Evolutionary conservation across 2,113 vertebrate species (phyloP).

Genomic region (Varanus komodoensis): DNA sequence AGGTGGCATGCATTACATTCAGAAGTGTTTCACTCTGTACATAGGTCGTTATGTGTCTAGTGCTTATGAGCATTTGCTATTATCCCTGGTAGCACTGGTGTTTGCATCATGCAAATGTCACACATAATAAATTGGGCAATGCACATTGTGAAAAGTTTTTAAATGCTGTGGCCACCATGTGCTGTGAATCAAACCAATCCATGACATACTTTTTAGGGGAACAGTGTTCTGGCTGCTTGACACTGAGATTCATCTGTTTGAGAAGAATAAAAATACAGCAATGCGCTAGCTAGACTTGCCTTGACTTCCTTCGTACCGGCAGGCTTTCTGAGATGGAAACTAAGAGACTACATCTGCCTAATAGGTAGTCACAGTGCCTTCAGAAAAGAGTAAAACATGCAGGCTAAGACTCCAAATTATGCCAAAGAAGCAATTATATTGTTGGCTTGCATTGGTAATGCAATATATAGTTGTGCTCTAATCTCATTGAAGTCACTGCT

Average conservation of each 20-base stretch:
- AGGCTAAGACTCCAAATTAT: background rate
- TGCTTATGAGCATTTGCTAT: background rate
- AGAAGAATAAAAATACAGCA: background rate
- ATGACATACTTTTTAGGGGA: background rate
- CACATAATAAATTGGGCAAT: background rate
- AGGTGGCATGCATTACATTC: background rate
- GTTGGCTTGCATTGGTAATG: background rate
- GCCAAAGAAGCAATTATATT: constrained; percentile 4
- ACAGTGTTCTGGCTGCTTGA: background rate
- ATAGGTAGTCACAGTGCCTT: background rate
- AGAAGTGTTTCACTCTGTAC: background rate
- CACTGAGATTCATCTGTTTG: background rate
- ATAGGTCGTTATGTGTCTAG: background rate
- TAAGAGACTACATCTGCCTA: background rate
- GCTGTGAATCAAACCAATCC: background rate
- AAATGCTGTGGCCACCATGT: background rate
- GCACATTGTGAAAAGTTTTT: background rate
- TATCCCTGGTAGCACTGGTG: background rate
- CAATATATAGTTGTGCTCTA: background rate
- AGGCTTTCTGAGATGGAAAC: background rate
- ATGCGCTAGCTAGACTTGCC: background rate
- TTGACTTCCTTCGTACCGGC: background rate
- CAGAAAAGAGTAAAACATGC: background rate
- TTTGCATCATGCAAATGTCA: background rate
- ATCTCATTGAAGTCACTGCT: background rate